Base-by-base conservation (phyloP, 2,888 invertebrate species). In the Glyphotaelius pellucidus region DNA sequence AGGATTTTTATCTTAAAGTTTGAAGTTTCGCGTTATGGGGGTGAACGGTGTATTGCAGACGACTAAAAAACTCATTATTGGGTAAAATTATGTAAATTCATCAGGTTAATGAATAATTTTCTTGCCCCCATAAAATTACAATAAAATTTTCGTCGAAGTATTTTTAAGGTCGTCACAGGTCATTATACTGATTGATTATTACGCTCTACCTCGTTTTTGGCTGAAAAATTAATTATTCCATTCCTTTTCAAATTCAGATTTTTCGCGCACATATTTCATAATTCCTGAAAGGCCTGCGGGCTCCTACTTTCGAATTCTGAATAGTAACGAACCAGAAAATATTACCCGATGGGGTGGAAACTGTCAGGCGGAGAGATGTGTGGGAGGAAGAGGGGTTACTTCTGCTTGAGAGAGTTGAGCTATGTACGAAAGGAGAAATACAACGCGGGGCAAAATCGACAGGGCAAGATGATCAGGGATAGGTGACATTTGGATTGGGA, bases 261-360 rank as follows among this genome's bases (percentile, higher is more conserved):
- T 67, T 67, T 25, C 3, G 25, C 67, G 67, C 25, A 67, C 67
- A 67, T 67, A n/a, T 67, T 67, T 67, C n/a, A n/a, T 67, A 67
- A 67, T 67, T 67, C 67, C 7, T n/a, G 67, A 67, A 67, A 67
- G 67, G 9, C 25, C 25, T 7, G 9, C 25, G 25, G 67, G 9
- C 67, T 67, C 67, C 25, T 67, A 67, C 25, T n/a, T n/a, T 25
- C 2, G 9, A 67, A 25, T 67, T 67, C 67, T 30, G 87, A 87
- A 52, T 52, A 87, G n/a, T 31, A 87, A 47, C 87, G 47, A 87
- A 87, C 47, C 52, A 52, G 87, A 87, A 87, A 31, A 35, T 32
- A 87, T 87, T 87, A 87, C 47, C 52, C 87, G 47, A 47, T 87
- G 47, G 52, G 19, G 87, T 25, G 47, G 87, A 87, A 87, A 14